phyloP scores from a whole-genome alignment of 2,113 vertebrate genomes.

The Brachypodius melanocephalos region DNA sequence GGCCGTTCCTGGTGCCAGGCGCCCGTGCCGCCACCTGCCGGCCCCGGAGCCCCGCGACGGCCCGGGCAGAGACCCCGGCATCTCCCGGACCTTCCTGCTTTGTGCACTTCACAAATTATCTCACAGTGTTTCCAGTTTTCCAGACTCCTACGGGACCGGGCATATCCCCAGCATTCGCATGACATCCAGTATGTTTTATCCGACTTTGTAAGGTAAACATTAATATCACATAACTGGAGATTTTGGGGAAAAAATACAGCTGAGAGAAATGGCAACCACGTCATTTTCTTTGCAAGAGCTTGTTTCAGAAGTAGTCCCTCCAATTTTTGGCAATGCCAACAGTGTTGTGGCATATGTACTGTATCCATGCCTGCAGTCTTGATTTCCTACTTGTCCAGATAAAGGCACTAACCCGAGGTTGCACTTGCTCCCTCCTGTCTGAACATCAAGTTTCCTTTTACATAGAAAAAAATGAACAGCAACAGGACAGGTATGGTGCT shows the following conservation, averaged over 20 bases:
- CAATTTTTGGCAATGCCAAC: background rate
- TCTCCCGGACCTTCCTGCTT: rapidly evolving
- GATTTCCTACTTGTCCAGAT: background rate
- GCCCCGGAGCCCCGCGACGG: background rate
- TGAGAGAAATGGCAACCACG: background rate
- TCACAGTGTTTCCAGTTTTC: rapidly evolving
- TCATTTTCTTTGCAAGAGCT: background rate
- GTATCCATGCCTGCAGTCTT: background rate
- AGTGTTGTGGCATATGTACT: background rate
- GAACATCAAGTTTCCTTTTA: background rate
- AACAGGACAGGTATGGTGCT: background rate
- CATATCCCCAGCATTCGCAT: rapidly evolving
- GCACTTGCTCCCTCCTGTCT: background rate
- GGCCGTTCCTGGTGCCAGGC: background rate
- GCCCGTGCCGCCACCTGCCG: background rate
- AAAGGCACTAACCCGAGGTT: background rate
- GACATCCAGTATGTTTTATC: background rate
- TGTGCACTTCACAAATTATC: rapidly evolving
- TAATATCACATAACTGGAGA: no score
- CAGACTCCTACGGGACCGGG: rapidly evolving
- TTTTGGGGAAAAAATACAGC: background rate
- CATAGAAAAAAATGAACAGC: rapidly evolving
- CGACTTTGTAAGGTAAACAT: no score
- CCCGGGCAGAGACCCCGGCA: rapidly evolving
- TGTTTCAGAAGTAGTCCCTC: background rate